Conservation (phyloP, 2,113 vertebrate species). For the Percopsis transmontana region DNA sequence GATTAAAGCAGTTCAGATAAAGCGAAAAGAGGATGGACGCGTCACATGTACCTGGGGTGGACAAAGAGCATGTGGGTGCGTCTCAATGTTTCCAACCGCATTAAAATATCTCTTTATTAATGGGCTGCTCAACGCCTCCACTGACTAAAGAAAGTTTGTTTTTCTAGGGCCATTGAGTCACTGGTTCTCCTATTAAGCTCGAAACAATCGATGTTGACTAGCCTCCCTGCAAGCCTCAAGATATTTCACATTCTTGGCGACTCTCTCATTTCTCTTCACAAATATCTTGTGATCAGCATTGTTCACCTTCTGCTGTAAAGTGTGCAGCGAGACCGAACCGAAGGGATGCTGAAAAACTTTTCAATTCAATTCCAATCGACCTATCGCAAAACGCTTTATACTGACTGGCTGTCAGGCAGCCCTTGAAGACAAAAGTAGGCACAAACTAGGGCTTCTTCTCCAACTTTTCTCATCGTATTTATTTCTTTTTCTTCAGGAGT, state of each 20-base stretch:
- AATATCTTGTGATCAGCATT: conserved; percentile 49
- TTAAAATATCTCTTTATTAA: conserved; percentile 62
- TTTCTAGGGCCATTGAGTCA: conserved; percentile 62
- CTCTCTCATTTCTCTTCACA: conserved; percentile 30
- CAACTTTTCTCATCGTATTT: conserved; percentile 53
- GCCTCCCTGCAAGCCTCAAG: conserved; percentile 60
- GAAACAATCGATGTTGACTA: conserved; percentile 59
- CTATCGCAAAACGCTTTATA: conserved; percentile 34
- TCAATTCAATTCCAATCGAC: conserved; percentile 31
- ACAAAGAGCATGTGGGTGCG: conserved; percentile 4
- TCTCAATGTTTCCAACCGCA: conserved; percentile 32
- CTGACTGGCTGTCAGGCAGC: conserved; percentile 24
- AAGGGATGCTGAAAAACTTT: conserved; percentile 18
- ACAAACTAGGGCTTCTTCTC: conserved; percentile 32
- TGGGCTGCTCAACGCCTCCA: conserved; percentile 63
- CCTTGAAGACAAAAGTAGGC: conserved; percentile 44
- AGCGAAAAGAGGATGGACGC: conserved; percentile 9
- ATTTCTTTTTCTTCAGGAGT: conserved; percentile 5
- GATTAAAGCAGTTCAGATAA: conserved; percentile 36
- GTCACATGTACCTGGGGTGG: background rate
- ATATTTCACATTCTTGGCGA: conserved; percentile 42
- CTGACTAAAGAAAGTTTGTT: conserved; percentile 44
- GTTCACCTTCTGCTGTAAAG: conserved; percentile 18
- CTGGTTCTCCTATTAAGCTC: conserved; percentile 53
- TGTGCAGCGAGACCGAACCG: conserved; percentile 15